Conservation (phyloP, 2,888 invertebrate genomes). For the Cistogaster globosa region DNA sequence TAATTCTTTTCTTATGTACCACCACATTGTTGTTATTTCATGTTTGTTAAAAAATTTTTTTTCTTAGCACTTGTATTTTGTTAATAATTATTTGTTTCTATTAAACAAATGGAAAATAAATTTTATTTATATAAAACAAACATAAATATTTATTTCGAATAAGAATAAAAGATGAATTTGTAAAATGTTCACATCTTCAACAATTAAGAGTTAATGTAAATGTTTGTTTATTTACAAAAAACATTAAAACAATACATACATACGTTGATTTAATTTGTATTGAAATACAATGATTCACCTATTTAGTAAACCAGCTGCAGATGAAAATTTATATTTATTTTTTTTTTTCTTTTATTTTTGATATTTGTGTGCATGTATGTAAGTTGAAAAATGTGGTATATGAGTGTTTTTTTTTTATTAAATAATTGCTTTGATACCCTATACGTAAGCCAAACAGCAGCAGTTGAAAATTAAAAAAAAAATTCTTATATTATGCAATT, state of each 20-base stretch:
- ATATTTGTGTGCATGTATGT: background rate
- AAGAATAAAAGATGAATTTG: background rate
- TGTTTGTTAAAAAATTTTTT: background rate
- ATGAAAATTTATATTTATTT: no score
- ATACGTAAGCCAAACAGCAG: background rate
- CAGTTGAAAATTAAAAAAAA: background rate
- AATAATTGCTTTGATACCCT: slow-evolving; percentile 61
- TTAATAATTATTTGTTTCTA: background rate
- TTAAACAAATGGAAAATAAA: background rate
- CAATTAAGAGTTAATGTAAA: no score
- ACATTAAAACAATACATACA: background rate
- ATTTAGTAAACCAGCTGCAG: no score
- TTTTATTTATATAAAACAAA: background rate
- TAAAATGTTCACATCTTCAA: background rate
- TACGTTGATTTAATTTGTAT: background rate
- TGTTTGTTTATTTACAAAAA: background rate
- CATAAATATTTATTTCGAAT: background rate
- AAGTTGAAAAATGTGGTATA: background rate
- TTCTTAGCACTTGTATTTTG: background rate
- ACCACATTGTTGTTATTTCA: background rate
- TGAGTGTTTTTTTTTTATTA: background rate
- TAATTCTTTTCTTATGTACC: no score
- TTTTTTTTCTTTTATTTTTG: no score
- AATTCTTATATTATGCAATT: slow-evolving; percentile 2
- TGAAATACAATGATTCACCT: no score